Conservation (phyloP, 2,888 invertebrate species). For the Lochmaea crataegi region DNA sequence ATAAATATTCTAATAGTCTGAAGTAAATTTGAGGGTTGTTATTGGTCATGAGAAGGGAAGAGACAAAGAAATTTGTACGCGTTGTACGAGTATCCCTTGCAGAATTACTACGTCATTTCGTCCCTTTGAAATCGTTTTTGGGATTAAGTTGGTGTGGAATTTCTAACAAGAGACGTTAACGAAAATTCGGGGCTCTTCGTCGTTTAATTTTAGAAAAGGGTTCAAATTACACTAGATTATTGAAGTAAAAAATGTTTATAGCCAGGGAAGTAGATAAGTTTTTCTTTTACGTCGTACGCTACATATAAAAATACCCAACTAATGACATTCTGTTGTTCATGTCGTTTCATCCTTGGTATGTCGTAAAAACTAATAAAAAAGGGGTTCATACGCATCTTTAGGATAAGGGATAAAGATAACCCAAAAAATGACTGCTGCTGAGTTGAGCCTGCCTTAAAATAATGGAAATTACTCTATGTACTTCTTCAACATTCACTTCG, state of each 20-base stretch:
- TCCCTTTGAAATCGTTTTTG: conserved; percentile 34
- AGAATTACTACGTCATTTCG: conserved; percentile 28
- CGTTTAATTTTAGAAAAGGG: conserved; percentile 27
- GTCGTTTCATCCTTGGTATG: too few relatives aligned
- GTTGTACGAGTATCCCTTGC: conserved; percentile 28
- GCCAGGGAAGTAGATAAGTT: neutral
- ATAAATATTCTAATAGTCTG: conserved; percentile 11
- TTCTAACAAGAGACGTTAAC: conserved; percentile 37
- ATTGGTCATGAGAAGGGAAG: conserved; percentile 18
- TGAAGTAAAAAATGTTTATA: conserved; percentile 8
- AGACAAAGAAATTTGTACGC: conserved; percentile 28
- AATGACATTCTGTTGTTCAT: too few relatives aligned
- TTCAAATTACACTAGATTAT: conserved; percentile 25
- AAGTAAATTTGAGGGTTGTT: conserved; percentile 16
- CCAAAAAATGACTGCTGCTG: too few relatives aligned
- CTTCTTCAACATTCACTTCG: too few relatives aligned
- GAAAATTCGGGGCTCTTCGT: conserved; percentile 24
- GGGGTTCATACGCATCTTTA: too few relatives aligned
- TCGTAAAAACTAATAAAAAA: too few relatives aligned
- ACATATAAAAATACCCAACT: neutral
- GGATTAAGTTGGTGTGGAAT: conserved; percentile 38
- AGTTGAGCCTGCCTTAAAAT: too few relatives aligned
- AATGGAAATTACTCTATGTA: too few relatives aligned
- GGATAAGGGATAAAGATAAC: too few relatives aligned
- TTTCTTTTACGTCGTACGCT: too few relatives aligned